Evolutionary conservation across 2,888 invertebrate species (phyloP).

Genomic region (Polydrusus pterygomalis): DNA sequence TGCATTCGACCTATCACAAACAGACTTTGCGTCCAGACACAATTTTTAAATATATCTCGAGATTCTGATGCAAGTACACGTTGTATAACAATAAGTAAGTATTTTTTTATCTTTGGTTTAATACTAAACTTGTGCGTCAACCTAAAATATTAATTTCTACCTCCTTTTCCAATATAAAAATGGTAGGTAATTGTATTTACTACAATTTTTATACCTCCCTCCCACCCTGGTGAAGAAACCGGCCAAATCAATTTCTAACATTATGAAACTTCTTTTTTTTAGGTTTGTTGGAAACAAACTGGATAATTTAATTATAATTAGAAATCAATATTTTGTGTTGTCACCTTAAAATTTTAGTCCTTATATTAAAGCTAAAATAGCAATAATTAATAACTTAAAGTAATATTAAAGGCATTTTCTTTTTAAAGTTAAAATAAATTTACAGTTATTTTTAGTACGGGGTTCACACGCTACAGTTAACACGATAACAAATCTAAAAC

Average conservation of each 20-base stretch:
- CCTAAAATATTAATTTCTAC: neutral
- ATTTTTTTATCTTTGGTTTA: conserved; percentile 51
- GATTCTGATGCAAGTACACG: conserved; percentile 60
- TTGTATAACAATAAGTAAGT: conserved; percentile 61
- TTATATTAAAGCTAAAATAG: conserved; percentile 27
- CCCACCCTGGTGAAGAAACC: too few relatives aligned
- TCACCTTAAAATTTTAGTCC: conserved; percentile 3
- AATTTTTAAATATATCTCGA: conserved; percentile 61
- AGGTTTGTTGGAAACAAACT: too few relatives aligned
- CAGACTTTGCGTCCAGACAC: conserved; percentile 62
- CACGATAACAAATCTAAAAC: conserved; percentile 41
- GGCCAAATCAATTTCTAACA: too few relatives aligned
- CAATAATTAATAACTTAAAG: conserved; percentile 18
- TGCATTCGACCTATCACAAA: conserved; percentile 69
- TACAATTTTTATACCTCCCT: too few relatives aligned
- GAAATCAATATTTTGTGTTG: neutral
- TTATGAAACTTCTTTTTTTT: too few relatives aligned
- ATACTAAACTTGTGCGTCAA: conserved; percentile 26
- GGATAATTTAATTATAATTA: too few relatives aligned
- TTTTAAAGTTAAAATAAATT: conserved; percentile 12
- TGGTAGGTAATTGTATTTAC: too few relatives aligned
- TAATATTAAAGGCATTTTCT: conserved; percentile 20
- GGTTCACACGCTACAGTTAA: conserved; percentile 46
- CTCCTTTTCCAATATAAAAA: neutral
- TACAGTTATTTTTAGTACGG: conserved; percentile 43